These are phyloP conservation scores for Atta texana DNA, from an alignment of 1,140 invertebrate species.

Conservation along the genomic window DNA sequence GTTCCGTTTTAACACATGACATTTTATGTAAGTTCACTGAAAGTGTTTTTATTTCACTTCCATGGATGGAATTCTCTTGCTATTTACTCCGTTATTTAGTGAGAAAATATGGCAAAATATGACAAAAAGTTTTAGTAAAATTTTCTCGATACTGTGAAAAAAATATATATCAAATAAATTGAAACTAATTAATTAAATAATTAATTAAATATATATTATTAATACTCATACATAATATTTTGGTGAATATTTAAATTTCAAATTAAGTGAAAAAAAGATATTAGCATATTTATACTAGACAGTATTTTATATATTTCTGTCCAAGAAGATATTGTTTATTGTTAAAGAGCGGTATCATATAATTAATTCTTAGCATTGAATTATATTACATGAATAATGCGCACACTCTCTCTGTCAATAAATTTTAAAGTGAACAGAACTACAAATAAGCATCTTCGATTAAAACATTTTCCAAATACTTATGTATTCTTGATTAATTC, in stretches of 20 bases:
- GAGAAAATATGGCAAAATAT: neutral
- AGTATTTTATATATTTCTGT: neutral
- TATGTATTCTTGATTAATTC: neutral
- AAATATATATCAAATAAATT: neutral
- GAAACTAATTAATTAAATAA: neutral
- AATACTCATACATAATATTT: neutral
- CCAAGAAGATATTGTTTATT: neutral
- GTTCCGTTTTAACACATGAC: conserved; percentile 9
- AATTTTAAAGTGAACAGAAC: neutral
- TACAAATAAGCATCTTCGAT: neutral
- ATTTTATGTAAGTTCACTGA: conserved; percentile 9
- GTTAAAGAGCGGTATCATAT: neutral
- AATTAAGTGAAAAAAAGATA: neutral
- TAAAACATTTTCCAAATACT: conserved; percentile 7
- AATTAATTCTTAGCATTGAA: neutral
- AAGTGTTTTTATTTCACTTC: conserved; percentile 25
- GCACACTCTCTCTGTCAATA: neutral
- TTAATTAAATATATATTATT: neutral
- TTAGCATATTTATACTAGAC: neutral
- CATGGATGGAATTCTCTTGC: conserved; percentile 1
- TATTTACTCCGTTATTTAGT: neutral
- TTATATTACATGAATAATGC: neutral
- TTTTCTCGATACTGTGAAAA: neutral
- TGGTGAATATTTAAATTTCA: neutral
- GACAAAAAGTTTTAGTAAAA: neutral